Conservation (phyloP, 2,797 vertebrate genomes). For the Muraenolepis orangiensis region DNA sequence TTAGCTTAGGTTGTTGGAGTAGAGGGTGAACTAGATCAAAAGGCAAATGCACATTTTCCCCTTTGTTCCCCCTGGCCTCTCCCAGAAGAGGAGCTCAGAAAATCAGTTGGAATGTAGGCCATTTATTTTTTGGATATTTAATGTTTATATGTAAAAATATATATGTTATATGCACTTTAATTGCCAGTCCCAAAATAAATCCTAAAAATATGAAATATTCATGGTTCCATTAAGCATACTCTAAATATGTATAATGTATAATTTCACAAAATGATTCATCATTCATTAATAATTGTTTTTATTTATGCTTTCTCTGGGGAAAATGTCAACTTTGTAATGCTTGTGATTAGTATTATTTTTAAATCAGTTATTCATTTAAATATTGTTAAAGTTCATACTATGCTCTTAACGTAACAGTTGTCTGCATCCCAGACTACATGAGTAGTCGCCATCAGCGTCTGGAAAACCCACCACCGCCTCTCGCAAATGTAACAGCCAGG, state of each 20-base stretch:
- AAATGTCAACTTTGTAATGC: not conserved
- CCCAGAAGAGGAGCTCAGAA: slow-evolving; percentile 32
- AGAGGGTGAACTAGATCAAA: slow-evolving; percentile 45
- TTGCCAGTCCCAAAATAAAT: too few relatives aligned
- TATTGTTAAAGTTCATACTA: not conserved
- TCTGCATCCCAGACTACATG: not conserved
- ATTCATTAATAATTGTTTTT: not conserved
- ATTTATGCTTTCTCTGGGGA: not conserved
- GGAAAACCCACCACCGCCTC: slow-evolving; percentile 47
- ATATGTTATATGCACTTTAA: too few relatives aligned
- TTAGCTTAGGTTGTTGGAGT: slow-evolving; percentile 10
- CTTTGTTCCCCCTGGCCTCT: slow-evolving; percentile 45
- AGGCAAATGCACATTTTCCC: slow-evolving; percentile 54
- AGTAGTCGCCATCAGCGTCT: not conserved
- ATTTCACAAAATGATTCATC: too few relatives aligned
- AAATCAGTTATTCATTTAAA: not conserved
- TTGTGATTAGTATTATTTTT: too few relatives aligned
- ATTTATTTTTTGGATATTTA: not conserved
- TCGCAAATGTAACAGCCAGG: slow-evolving; percentile 47
- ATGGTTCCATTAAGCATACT: not conserved
- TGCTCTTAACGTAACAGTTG: not conserved
- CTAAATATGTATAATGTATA: not conserved
- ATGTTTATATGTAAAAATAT: too few relatives aligned
- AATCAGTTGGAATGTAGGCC: not conserved
- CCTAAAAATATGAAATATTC: not conserved